A percentile compares a stretch with the other conserved stretches of the same genome.
Conservation (phyloP, 2,797 vertebrate species). For the Xiphophorus birchmanni region DNA sequence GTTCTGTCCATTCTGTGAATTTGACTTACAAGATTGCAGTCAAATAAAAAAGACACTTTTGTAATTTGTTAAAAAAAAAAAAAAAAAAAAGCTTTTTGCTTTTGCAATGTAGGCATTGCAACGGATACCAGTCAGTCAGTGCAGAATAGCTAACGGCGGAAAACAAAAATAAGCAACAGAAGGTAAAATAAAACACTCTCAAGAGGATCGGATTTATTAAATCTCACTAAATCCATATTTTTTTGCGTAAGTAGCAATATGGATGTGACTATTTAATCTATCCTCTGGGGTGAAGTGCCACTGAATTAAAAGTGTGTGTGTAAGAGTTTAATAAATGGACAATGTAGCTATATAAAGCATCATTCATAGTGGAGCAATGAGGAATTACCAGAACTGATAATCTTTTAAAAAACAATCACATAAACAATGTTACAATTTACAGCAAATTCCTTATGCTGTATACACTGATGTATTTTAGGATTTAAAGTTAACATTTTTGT, state of each 20-base stretch:
- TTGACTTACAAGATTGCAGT: background rate
- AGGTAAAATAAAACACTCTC: slow-evolving; percentile 38
- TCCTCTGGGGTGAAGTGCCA: slow-evolving; percentile 48
- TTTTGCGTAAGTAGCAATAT: slow-evolving; percentile 26
- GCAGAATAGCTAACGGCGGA: slow-evolving; percentile 15
- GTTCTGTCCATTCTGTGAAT: background rate
- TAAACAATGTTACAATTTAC: background rate
- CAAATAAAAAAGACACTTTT: background rate
- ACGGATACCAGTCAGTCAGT: slow-evolving; percentile 10
- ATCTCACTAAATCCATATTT: slow-evolving; percentile 63
- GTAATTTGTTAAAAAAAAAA: background rate
- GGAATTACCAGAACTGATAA: slow-evolving; percentile 21
- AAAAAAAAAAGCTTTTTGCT: background rate
- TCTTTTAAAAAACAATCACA: background rate
- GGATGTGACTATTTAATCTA: slow-evolving; percentile 54
- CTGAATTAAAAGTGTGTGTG: slow-evolving; percentile 22
- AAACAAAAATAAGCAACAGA: slow-evolving; percentile 18
- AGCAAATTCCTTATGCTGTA: background rate
- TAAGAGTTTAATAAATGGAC: slow-evolving; percentile 42
- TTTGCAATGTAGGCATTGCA: slow-evolving; percentile 4
- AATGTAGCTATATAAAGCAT: slow-evolving; percentile 19
- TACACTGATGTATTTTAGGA: background rate
- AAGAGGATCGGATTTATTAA: slow-evolving; percentile 59
- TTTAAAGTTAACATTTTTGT: background rate
- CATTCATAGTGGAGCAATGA: background rate